Evolutionary conservation across 2,113 vertebrate species (phyloP).

Genomic region (Salminus brasiliensis): DNA sequence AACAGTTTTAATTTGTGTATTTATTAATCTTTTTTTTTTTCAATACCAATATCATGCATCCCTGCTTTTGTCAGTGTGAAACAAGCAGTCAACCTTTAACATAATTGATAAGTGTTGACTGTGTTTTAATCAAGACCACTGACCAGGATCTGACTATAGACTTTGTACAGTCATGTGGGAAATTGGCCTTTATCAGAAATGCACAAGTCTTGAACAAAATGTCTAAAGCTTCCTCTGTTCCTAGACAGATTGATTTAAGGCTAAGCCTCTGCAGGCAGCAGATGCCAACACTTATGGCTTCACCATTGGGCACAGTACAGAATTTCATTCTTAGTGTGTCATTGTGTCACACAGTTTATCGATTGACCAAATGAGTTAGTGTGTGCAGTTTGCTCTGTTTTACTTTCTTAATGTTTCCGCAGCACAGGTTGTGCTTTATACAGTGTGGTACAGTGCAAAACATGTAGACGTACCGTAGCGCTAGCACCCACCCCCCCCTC

Average conservation of each 20-base stretch:
- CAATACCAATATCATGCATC: background rate
- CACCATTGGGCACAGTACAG: constrained; percentile 9
- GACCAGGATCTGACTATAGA: background rate
- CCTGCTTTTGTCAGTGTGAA: background rate
- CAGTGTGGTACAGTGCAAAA: background rate
- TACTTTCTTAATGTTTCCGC: background rate
- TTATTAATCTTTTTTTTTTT: background rate
- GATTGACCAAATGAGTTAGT: constrained; percentile 12
- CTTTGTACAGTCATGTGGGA: background rate
- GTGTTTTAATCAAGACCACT: background rate
- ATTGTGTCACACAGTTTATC: constrained; percentile 6
- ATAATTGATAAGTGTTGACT: background rate
- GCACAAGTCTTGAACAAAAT: background rate
- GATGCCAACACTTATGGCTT: constrained; percentile 21
- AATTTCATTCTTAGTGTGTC: background rate
- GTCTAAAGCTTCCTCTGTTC: background rate
- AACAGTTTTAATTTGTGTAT: too few relatives aligned
- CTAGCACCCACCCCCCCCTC: background rate
- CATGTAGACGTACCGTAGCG: background rate
- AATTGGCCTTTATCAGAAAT: background rate
- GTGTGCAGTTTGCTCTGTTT: background rate
- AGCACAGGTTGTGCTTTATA: background rate
- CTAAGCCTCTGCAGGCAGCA: constrained; percentile 20
- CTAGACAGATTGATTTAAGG: constrained; percentile 3
- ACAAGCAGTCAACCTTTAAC: background rate